Evolutionary conservation across 2,113 vertebrate genomes (phyloP).

Genomic region (Psilopsiagon aymara): DNA sequence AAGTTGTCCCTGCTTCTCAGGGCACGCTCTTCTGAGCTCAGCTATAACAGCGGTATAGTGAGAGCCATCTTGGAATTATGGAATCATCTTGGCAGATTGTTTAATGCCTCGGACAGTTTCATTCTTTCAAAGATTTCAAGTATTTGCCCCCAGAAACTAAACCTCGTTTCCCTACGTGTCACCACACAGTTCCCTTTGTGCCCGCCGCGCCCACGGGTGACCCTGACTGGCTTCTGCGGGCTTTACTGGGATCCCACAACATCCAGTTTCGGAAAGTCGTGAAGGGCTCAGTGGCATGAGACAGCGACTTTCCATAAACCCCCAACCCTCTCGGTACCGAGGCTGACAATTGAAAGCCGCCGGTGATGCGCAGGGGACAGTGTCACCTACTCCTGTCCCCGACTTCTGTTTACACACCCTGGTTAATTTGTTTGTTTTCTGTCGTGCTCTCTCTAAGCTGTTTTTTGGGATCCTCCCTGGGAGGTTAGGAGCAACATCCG

Average conservation of each 20-base stretch:
- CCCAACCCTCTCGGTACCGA: background rate
- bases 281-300: background rate
- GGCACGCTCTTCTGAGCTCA: background rate
- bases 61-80: no score
- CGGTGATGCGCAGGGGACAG: background rate
- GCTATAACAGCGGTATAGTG: background rate
- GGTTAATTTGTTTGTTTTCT: conserved; percentile 13
- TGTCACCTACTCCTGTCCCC: background rate
- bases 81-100: background rate
- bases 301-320: background rate
- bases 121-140: background rate
- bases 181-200: background rate
- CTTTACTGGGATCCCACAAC: background rate
- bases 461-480: background rate
- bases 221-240: background rate
- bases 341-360: background rate
- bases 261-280: background rate
- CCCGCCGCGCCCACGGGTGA: background rate
- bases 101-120: background rate
- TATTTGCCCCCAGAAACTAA: background rate
- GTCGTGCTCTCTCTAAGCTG: background rate
- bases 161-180: background rate
- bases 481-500: background rate
- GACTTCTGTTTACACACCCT: background rate
- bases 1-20: background rate